Percentiles rank a stretch among this genome's conserved stretches.
phyloP scores from a whole-genome alignment of 2,113 vertebrate genomes.

The Corythaixoides concolor region DNA sequence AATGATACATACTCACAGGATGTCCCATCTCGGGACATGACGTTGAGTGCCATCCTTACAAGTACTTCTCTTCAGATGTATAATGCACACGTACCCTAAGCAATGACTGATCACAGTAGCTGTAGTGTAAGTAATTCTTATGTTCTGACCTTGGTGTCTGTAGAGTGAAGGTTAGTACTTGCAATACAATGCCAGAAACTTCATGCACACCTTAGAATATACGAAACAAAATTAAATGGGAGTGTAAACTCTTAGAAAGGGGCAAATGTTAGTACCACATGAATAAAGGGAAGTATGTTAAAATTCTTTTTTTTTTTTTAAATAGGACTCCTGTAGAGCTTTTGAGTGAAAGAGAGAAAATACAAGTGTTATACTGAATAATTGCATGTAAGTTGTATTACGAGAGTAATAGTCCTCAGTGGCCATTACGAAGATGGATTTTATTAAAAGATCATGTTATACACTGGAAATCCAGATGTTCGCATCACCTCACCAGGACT shows the following conservation, averaged over 20 bases:
- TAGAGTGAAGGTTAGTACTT: neutral
- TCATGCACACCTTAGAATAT: neutral
- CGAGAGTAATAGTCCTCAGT: neutral
- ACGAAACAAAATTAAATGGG: neutral
- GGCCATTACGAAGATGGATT: constrained; percentile 2
- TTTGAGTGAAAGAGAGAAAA: neutral
- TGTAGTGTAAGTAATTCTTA: neutral
- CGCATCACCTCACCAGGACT: neutral
- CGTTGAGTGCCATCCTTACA: neutral
- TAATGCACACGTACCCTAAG: too few relatives aligned
- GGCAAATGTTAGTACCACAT: neutral
- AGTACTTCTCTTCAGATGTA: neutral
- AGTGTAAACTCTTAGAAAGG: neutral
- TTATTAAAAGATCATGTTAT: constrained; percentile 14
- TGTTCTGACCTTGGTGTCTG: neutral
- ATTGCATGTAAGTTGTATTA: neutral
- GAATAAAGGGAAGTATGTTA: neutral
- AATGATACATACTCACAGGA: neutral
- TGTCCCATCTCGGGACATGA: neutral
- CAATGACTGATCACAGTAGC: neutral
- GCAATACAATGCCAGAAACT: neutral
- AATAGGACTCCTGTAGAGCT: neutral
- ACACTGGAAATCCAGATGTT: constrained; percentile 10
- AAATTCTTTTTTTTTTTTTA: too few relatives aligned
- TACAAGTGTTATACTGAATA: neutral